Base-by-base conservation (phyloP, 1,140 invertebrate species). In the Meloidogyne chitwoodi region DNA sequence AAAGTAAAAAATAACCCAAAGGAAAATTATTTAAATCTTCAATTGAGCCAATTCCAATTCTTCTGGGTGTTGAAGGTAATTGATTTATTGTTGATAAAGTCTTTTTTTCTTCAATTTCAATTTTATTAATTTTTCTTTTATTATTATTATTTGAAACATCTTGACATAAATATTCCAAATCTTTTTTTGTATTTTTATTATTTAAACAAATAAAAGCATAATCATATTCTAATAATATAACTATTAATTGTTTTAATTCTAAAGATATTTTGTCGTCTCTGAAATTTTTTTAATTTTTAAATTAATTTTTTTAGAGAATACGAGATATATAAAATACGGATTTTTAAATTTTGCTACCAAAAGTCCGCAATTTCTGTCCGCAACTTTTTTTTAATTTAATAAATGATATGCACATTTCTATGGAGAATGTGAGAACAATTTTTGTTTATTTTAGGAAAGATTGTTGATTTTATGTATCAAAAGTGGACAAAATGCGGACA, bases 191-290 rank as follows among this genome's bases (percentile, higher is more conserved):
- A 6, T 56, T 8, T 22, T n/a, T n/a, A 29, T 27, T 61, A 61
- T 70, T 44, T 27, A 10, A 31, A 61, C 31, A 61, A 31, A 44
- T n/a, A 44, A 61, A 19, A 6, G 68, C 68, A 44, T 44, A 70
- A 44, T 70, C 68, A 29, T 70, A 70, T 61, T 70, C 68, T 61
- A 70, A 70, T 19, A 70, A n/a, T 1, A 16, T 22, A 27, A 70
- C 29, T 14, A 70, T 19, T n/a, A 70, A 70, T 61, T 27, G 38
- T 48, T 70, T 70, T 29, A 56, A 70, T 27, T 70, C 34, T 27
- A 56, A 26, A 6, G 68, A 44, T n/a, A 26, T 31, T 27, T 56
- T 31, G 68, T 70, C 38, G 29, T 70, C 29, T 29, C 68, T 70
- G 38, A 70, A 70, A 26, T 19, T 34, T 24, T 22, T 10, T 68